Evolutionary conservation across 2,888 invertebrate species (phyloP).

Genomic region (Drosophila paucipuncta): DNA sequence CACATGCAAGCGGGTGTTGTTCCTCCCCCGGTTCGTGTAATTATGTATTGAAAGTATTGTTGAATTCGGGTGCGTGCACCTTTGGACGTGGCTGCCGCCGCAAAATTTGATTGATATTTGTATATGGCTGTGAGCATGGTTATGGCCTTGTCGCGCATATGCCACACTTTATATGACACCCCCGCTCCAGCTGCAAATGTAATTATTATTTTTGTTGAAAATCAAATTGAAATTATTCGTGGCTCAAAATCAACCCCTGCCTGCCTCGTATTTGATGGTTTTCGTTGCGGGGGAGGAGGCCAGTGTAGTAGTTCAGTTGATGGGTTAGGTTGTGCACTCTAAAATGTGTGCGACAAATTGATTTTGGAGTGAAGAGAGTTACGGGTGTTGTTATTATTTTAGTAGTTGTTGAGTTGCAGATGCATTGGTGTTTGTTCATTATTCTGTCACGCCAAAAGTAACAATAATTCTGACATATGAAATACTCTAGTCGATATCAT

Average conservation of each 20-base stretch:
- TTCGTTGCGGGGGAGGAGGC: slow-evolving; percentile 16
- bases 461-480: background rate
- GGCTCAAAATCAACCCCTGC: slow-evolving; percentile 43
- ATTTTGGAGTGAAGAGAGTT: slow-evolving; percentile 32
- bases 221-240: slow-evolving; percentile 73
- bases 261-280: slow-evolving; percentile 22
- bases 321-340: slow-evolving; percentile 22
- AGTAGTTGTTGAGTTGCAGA: slow-evolving; percentile 20
- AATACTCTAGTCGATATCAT: background rate
- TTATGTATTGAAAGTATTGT: slow-evolving; percentile 44
- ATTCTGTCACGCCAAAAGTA: background rate
- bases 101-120: slow-evolving; percentile 55
- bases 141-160: slow-evolving; percentile 52
- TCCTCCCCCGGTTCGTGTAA: slow-evolving; percentile 13
- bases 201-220: slow-evolving; percentile 72
- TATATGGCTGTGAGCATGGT: slow-evolving; percentile 15
- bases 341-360: slow-evolving; percentile 49
- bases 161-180: slow-evolving; percentile 62
- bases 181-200: slow-evolving; percentile 56
- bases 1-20: slow-evolving; percentile 41
- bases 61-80: slow-evolving; percentile 51
- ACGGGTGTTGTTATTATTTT: slow-evolving; percentile 24
- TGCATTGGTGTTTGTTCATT: background rate
- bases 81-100: slow-evolving; percentile 36
- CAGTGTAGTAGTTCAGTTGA: background rate